These are phyloP conservation scores for Drosophila pandora DNA, from an alignment of 1,140 invertebrate genomes.

Conservation along the genomic window DNA sequence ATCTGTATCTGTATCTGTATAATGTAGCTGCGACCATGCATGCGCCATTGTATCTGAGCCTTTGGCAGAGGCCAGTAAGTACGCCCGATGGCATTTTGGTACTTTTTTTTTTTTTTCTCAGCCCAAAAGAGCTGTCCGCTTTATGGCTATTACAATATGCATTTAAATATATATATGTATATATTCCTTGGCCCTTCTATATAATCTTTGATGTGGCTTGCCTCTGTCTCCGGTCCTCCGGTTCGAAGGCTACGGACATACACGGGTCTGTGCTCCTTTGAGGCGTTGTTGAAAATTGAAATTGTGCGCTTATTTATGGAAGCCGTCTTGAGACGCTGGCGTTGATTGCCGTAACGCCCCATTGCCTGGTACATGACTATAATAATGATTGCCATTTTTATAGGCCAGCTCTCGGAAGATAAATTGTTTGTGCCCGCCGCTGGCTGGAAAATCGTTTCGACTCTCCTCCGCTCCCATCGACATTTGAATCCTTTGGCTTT, in stretches of 20 bases:
- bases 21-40: conserved; percentile 10
- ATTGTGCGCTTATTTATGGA: conserved; percentile 75
- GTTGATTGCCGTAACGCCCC: conserved; percentile 80
- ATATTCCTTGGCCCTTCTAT: conserved; percentile 6
- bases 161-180: conserved; percentile 63
- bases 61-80: conserved; percentile 59
- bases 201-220: conserved; percentile 38
- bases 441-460: conserved; percentile 39
- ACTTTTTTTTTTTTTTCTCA: conserved; percentile 6
- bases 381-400: conserved; percentile 79
- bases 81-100: conserved; percentile 64
- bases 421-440: conserved; percentile 56
- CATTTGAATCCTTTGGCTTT: conserved; percentile 59
- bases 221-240: conserved; percentile 20
- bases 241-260: neutral
- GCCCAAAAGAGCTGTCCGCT: conserved; percentile 55
- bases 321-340: conserved; percentile 53
- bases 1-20: conserved; percentile 9
- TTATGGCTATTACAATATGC: conserved; percentile 80
- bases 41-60: conserved; percentile 33
- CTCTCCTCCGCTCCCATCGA: conserved; percentile 12
- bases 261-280: conserved; percentile 21
- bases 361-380: conserved; percentile 77
- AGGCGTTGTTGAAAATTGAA: conserved; percentile 72
- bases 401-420: conserved; percentile 52